A percentile compares a stretch with the other conserved stretches of the same genome.
These are phyloP conservation scores for Rousettus madagascariensis DNA, from an alignment of 2,797 vertebrate species.

Conservation along the genomic window DNA sequence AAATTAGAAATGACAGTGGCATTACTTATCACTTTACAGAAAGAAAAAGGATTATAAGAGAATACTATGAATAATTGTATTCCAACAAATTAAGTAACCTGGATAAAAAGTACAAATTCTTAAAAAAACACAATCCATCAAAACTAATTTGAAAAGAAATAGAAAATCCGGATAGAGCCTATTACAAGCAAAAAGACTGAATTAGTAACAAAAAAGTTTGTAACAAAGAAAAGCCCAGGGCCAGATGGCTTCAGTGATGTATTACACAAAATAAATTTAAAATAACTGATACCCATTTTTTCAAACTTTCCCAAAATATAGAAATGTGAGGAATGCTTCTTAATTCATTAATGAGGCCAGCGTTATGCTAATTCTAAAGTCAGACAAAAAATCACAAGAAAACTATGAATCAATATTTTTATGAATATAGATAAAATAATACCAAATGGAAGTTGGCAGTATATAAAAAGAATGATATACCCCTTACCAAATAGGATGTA, in stretches of 20 bases:
- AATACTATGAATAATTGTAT: neutral
- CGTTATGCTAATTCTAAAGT: neutral
- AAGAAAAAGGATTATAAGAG: neutral
- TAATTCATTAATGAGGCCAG: neutral
- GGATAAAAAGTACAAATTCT: neutral
- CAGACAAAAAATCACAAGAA: neutral
- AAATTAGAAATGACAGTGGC: neutral
- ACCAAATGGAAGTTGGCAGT: neutral
- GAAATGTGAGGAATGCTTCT: neutral
- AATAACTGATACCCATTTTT: neutral
- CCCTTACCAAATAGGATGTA: neutral
- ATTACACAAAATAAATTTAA: neutral
- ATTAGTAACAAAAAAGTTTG: neutral
- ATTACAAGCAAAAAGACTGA: neutral
- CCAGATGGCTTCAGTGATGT: neutral
- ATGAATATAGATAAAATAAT: neutral
- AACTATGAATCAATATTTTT: neutral
- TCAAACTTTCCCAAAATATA: neutral
- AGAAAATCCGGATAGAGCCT: neutral
- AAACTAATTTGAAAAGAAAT: neutral
- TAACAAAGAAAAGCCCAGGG: neutral
- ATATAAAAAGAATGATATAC: neutral
- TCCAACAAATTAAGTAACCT: neutral
- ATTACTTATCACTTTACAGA: neutral
- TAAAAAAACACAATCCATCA: neutral